A percentile compares a stretch with the other conserved stretches of the same genome.
Evolutionary conservation across 2,797 vertebrate species (phyloP).

Genomic region (Macrochelys suwanniensis): DNA sequence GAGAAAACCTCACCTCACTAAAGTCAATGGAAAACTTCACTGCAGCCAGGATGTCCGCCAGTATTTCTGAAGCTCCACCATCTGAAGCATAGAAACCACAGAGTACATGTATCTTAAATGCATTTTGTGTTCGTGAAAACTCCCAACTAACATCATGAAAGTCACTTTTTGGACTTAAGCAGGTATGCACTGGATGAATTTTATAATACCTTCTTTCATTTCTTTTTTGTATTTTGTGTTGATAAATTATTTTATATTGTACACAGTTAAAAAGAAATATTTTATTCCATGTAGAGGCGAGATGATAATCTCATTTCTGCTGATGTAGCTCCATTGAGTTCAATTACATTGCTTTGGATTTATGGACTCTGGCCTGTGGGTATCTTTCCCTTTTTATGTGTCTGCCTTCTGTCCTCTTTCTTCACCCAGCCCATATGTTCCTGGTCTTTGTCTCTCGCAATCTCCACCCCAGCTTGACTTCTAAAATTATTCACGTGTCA

Average conservation of each 20-base stretch:
- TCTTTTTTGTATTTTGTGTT: background rate
- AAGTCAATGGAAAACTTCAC: background rate
- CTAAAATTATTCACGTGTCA: background rate
- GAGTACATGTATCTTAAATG: background rate
- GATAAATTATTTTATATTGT: background rate
- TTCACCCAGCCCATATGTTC: background rate
- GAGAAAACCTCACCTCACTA: background rate
- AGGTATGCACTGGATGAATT: background rate
- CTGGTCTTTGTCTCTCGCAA: background rate
- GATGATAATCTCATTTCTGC: background rate
- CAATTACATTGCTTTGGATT: background rate
- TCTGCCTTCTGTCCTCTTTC: background rate
- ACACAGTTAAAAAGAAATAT: background rate
- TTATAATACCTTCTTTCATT: background rate
- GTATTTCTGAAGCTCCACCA: background rate
- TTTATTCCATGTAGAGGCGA: background rate
- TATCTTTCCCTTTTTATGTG: background rate
- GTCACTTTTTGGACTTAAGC: constrained; percentile 13
- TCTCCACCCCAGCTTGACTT: background rate
- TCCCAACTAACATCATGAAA: background rate
- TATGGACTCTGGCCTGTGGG: background rate
- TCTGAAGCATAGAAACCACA: background rate
- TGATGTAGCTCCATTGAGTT: background rate
- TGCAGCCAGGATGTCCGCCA: background rate
- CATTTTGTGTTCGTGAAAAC: background rate